Evolutionary conservation across 2,888 invertebrate species (phyloP), one percentile per base, ranked within the genome.

Genomic region (Synergus japonicus): DNA sequence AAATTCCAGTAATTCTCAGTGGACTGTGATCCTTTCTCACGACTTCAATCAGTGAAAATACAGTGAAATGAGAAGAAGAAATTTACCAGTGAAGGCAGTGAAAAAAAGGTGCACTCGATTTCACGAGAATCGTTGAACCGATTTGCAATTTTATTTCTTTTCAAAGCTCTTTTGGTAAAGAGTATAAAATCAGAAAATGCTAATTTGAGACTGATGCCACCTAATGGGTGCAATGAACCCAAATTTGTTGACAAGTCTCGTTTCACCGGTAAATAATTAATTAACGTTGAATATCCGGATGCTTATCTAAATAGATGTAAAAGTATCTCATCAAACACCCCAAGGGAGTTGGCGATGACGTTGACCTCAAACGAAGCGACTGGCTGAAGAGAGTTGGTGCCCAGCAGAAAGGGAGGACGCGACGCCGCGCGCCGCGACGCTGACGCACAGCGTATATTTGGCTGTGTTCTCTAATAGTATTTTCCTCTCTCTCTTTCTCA

Each of bases 401-500:
- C 43, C 43, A 46, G 87, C 84, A 87, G 88, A 87, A 88, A 89
- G 88, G 86, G 88, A 88, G 88, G 85, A 88, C 86, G 86, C 87
- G 86, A 89, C 89, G 91, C 88, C 87, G 91, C 91, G 91, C 90
- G 90, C 91, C 92, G 89, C 91, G 92, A 92, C 91, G 92, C 92
- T 92, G 91, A 92, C 91, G 91, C 91, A 91, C 90, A 88, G 88
- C 85, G 90, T 92, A 92, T 91, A 92, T 91, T 92, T 91, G 92
- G 92, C 91, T 85, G 85, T 83, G 83, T 86, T 79, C 81, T 83
- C 78, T 66, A 69, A 37, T 22, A 66, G 15, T 67, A 77, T 67
- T 63, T 67, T 80, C 43, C 66, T 63, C 49, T 66, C 49, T 66
- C 76, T 69, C 0, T 22, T 67, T 64, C 49, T 78, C 69, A 49